Evolutionary conservation across 2,888 invertebrate species (phyloP), one percentile per base, ranked within the genome.

Genomic region (Himalopsyche tibetana): DNA sequence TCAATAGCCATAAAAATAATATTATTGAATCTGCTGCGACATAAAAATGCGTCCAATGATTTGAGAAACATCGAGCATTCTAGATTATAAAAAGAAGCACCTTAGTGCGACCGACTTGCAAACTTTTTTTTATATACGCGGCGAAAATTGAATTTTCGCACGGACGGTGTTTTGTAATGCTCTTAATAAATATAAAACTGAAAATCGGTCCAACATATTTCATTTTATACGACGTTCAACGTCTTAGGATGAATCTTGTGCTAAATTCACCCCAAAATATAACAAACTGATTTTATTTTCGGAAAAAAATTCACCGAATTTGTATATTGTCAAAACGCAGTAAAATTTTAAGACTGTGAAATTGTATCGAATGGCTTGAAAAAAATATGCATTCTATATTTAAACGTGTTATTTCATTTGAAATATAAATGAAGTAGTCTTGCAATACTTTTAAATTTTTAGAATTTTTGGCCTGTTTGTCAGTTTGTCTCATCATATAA

Each of bases 151-250:
- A 38, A 38, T 74, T 74, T 63, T 45, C 19, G 82, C 82, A 74
- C 74, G 82, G 83, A 82, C 19, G 85, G 56, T 82, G 55, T 82
- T 69, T 74, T 40, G 85, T 85, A 85, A 85, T 82, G 56, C 74
- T 82, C 17, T 82, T 82, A 56, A 82, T 85, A 82, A 82, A 85
- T 82, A 82, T 85, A 82, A 85, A 85, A 74, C 82, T 74, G 63
- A 40, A 85, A 69, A 82, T 42, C 74, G 82, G 38, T 82, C 85
- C 45, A 69, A 85, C 81, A 85, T 85, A 85, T 85, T 85, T 85
- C 85, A 51, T 51, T 74, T 74, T 74, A 74, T 38, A 36, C 74
- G 74, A 74, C 38, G 74, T 15, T 74, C 5, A 74, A 74, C 12
- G 74, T 74, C 36, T 74, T 38, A 11, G 12, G 74, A 74, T 38